phyloP scores from a whole-genome alignment of 1,140 invertebrate species.

The Sesamia nonagrioides region DNA sequence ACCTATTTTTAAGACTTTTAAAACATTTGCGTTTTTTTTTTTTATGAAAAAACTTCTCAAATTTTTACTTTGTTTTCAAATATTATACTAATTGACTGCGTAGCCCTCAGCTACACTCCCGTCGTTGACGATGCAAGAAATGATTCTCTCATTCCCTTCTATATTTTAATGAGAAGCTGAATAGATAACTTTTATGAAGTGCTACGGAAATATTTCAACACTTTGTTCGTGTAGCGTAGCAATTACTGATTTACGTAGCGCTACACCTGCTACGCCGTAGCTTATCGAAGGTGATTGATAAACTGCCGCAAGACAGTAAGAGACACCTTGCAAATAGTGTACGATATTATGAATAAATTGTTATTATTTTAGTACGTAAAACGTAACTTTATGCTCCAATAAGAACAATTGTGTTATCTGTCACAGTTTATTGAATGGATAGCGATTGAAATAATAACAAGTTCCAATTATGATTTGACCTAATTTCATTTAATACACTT shows the following conservation, averaged over 20 bases:
- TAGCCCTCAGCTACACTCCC: neutral
- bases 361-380: neutral
- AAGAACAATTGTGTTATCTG: too few species aligned
- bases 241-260: conserved; percentile 43
- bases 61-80: neutral
- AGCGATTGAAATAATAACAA: too few species aligned
- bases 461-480: too few species aligned
- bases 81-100: neutral
- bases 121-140: neutral
- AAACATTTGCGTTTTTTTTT: too few species aligned
- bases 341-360: neutral
- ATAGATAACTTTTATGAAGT: neutral
- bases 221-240: conserved; percentile 31
- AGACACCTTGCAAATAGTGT: neutral
- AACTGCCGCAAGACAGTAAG: neutral
- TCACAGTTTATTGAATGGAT: too few species aligned
- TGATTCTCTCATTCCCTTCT: neutral
- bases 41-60: too few species aligned
- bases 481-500: too few species aligned
- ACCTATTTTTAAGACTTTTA: too few species aligned
- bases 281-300: conserved; percentile 30
- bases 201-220: conserved; percentile 1
- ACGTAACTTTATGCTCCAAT: too few species aligned
- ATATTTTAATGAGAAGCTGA: neutral
- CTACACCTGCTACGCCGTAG: conserved; percentile 44